These are phyloP conservation scores for Clusia tigrina DNA, from an alignment of 2,888 invertebrate species.

Conservation along the genomic window DNA sequence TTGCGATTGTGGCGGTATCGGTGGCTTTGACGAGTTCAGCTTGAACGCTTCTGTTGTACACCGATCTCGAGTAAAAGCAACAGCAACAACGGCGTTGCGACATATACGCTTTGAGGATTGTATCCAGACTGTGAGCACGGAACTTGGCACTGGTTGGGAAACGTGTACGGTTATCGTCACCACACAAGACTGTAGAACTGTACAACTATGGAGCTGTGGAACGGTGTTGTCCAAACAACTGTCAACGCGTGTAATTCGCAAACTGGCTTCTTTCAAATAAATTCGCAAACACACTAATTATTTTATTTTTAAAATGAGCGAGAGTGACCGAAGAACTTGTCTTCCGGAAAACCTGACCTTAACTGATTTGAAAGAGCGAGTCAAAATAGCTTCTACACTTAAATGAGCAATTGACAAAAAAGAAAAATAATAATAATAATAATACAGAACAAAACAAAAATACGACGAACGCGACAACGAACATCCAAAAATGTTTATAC, in stretches of 20 bases:
- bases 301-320: constrained; percentile 6
- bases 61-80: constrained; percentile 4
- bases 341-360: constrained; percentile 52
- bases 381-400: constrained; percentile 13
- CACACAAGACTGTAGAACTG: too few species aligned
- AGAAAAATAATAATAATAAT: neutral
- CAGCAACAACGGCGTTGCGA: neutral
- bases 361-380: constrained; percentile 42
- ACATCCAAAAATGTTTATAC: constrained; percentile 7
- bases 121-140: neutral
- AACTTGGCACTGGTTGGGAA: too few species aligned
- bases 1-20: constrained; percentile 48
- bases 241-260: too few species aligned
- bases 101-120: constrained; percentile 3
- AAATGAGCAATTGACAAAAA: neutral
- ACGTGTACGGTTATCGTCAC: too few species aligned
- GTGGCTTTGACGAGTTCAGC: constrained; percentile 55
- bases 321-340: constrained; percentile 44
- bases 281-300: too few species aligned
- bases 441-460: constrained; percentile 17
- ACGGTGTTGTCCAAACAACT: too few species aligned
- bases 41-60: constrained; percentile 38
- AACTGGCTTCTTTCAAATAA: too few species aligned
- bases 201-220: too few species aligned
- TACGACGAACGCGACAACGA: constrained; percentile 4